Base-by-base conservation (phyloP, 1,140 invertebrate species). In the Drosophila willistoni region DNA sequence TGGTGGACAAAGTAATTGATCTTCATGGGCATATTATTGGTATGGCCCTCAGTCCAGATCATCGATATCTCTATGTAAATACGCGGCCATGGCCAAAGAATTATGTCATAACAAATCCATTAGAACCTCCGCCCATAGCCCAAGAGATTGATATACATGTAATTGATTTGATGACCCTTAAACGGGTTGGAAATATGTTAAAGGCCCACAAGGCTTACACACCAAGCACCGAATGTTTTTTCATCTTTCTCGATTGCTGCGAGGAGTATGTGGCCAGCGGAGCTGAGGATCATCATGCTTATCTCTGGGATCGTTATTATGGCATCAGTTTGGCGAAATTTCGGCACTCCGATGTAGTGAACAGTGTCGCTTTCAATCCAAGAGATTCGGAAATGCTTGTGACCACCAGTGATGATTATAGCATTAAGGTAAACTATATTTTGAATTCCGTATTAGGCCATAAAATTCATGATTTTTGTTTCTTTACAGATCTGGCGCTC, bases 101-200 rank as follows among this genome's bases (percentile, higher is more conserved):
- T 63, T 97, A 96, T 86, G 92, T 93, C 13, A 97, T 98, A 71
- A 94, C 94, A 5, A 96, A 97, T 93, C 96, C 96, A 0, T 92
- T 97, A 12, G 94, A 96, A 83, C 97, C 97, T 34, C 97, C 97
- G 2, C 96, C 96, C 0, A 97, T 98, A 79, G 96, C 97, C n/a
- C 96, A 97, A 92, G 96, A 98, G 93, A 97, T 98, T 64, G 97
- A 98, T 89, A 96, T 98, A 77, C 96, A 97, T 82, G 96, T 98
- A 1, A 97, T 98, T 77, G 97, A 98, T 93, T 92, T 98, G 68
- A 94, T 95, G 39, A 96, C 95, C 0, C 93, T 98, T 33, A 95
- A 95, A 85, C 94, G 96, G 92, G 95, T 97, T 14, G 97, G 96
- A 3, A 96, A 94, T 47, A 97, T 97, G 95, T 89, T 97, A n/a